Conservation (phyloP, 1,140 invertebrate genomes). For the Cephus cinctus region DNA sequence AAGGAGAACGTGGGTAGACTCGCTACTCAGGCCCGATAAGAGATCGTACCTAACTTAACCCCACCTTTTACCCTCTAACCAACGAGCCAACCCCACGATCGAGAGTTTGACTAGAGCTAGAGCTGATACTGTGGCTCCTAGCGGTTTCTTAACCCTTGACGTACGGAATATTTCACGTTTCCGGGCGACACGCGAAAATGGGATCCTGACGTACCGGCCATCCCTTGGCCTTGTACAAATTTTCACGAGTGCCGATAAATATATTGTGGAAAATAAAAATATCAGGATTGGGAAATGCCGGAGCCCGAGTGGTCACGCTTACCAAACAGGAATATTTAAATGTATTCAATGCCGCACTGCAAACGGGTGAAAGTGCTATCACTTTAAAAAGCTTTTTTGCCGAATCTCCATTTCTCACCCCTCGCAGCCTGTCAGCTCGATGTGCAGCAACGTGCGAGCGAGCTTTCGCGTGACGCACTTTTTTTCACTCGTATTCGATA, state of each 20-base stretch:
- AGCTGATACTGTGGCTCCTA: background rate
- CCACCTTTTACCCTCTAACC: constrained; percentile 14
- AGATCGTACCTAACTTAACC: constrained; percentile 43
- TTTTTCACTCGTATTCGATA: background rate
- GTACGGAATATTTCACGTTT: background rate
- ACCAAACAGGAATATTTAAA: too few species aligned
- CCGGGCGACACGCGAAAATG: too few species aligned
- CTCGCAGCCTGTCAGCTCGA: too few species aligned
- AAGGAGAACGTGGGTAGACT: constrained; percentile 50
- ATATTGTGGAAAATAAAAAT: background rate
- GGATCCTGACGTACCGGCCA: background rate
- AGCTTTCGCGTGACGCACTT: too few species aligned
- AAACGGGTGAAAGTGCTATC: too few species aligned
- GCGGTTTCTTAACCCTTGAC: too few species aligned
- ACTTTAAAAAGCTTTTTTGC: too few species aligned
- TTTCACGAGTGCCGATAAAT: background rate
- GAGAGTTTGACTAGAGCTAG: constrained; percentile 21
- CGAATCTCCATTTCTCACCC: too few species aligned
- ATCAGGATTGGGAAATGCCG: background rate
- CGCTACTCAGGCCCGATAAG: constrained; percentile 38
- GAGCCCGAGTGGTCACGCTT: too few species aligned
- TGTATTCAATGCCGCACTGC: too few species aligned
- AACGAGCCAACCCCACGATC: constrained; percentile 12
- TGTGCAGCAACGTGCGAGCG: too few species aligned
- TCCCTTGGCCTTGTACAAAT: too few species aligned